These are phyloP conservation scores for Anseranas semipalmata DNA, from an alignment of 2,113 vertebrate species.

Conservation along the genomic window DNA sequence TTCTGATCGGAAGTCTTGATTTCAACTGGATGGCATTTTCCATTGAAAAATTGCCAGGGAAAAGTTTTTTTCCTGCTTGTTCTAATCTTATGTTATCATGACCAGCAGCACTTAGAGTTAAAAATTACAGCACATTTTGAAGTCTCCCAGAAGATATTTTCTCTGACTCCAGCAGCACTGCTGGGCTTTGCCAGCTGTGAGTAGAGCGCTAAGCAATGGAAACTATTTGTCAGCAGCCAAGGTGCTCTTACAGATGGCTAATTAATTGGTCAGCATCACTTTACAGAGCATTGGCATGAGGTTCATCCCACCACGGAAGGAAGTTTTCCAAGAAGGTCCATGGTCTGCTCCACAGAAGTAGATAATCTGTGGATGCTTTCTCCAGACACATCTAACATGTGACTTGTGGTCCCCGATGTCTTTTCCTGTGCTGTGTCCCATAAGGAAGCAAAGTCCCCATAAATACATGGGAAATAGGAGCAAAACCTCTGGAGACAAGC, in stretches of 20 bases:
- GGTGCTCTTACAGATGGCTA: background rate
- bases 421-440: background rate
- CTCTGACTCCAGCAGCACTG: background rate
- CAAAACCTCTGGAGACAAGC: background rate
- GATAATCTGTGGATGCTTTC: background rate
- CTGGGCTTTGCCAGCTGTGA: background rate
- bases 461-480: background rate
- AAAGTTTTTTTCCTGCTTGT: background rate
- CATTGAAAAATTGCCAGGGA: conserved; percentile 31
- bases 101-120: background rate
- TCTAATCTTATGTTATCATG: background rate
- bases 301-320: background rate
- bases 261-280: background rate
- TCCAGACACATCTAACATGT: background rate
- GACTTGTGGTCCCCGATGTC: background rate
- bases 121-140: background rate
- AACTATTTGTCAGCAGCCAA: background rate
- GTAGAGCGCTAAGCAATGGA: background rate
- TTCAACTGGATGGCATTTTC: conserved; percentile 54
- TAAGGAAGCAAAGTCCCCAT: background rate
- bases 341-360: background rate
- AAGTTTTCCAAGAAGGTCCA: background rate
- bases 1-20: conserved; percentile 34
- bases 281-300: background rate
- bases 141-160: background rate